Conservation (phyloP, 2,888 invertebrate species). For the Osmoderma eremita region DNA sequence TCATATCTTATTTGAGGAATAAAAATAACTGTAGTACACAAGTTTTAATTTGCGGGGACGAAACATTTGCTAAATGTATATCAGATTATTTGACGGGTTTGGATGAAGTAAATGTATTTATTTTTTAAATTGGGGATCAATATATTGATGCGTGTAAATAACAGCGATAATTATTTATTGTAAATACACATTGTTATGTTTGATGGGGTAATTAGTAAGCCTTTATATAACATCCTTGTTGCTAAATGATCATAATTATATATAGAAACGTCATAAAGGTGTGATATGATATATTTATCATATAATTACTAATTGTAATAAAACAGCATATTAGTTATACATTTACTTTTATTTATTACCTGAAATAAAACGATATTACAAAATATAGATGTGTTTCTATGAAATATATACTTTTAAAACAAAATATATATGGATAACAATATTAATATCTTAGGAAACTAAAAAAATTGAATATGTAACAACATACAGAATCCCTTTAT, state of each 20-base stretch:
- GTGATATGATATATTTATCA: too few relatives aligned
- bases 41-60: constrained; percentile 73
- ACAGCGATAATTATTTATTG: too few relatives aligned
- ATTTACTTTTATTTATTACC: too few relatives aligned
- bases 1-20: constrained; percentile 60
- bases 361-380: background rate
- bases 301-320: too few relatives aligned
- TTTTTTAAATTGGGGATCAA: constrained; percentile 35
- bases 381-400: background rate
- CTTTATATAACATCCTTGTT: too few relatives aligned
- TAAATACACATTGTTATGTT: too few relatives aligned
- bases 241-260: too few relatives aligned
- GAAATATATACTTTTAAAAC: constrained; percentile 32
- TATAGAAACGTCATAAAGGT: too few relatives aligned
- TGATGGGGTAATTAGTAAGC: too few relatives aligned
- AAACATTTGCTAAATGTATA: constrained; percentile 67
- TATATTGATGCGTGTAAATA: too few relatives aligned
- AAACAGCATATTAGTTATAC: too few relatives aligned
- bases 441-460: background rate
- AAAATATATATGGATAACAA: constrained; percentile 20
- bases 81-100: constrained; percentile 55
- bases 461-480: background rate
- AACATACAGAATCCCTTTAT: background rate
- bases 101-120: constrained; percentile 35
- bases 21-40: constrained; percentile 58